Base-by-base conservation (phyloP, 2,888 invertebrate genomes). In the Tetragnatha montana region DNA sequence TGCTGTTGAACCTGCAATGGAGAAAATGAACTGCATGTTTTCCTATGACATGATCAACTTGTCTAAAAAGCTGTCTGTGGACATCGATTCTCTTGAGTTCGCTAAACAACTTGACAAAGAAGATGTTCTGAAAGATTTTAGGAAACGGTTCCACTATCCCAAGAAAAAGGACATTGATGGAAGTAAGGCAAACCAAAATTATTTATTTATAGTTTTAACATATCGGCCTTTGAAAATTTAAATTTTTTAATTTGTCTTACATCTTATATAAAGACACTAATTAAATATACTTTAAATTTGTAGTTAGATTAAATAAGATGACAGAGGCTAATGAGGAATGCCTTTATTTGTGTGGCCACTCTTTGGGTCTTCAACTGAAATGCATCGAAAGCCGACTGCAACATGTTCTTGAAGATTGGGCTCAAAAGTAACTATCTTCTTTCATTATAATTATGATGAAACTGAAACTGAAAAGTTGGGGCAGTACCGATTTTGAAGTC, bases 261-360 rank as follows among this genome's bases (percentile, higher is more conserved):
- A n/a, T 71, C 1, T 35, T 19, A 22, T 19, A 21, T 19, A 21
- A 19, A 71, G 22, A 10, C 74, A 78, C 8, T 78, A 51, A 78
- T 17, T 78, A 10, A 51, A 78, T 19, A n/a, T 50, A 73, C 19
- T n/a, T 50, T 50, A 6, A 12, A 50, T 73, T 84, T 92, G 14
- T 88, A 94, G 94, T 93, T 83, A 93, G 93, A 87, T 91, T 90
- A 14, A 91, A 90, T 7, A 86, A 92, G n/a, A 92, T 93, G 7
- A 91, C 93, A 35, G 92, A 91, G 75, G 92, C 91, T 0, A 93
- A 94, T 0, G 94, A 94, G 47, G 94, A 95, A 50, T 93, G 93
- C 91, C 93, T 95, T 22, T 95, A 95, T 92, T 93, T 95, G 73
- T 94, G 94, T 92, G 95, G 95, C 0, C 94, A 95, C 92, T 95